phyloP scores from a whole-genome alignment of 2,888 invertebrate genomes.

The Drosophila siamana region DNA sequence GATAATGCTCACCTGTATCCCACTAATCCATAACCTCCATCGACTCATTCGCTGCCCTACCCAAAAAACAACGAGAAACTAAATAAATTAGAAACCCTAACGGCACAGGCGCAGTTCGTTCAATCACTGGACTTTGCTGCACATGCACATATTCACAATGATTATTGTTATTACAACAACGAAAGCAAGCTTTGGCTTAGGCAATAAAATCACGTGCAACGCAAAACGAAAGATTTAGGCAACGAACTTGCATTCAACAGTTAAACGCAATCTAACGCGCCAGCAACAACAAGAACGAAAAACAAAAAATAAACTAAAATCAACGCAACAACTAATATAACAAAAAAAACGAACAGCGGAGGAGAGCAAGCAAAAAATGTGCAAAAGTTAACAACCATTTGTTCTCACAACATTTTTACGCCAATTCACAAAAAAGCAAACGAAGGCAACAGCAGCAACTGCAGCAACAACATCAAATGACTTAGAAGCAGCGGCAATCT shows the following conservation, averaged over 20 bases:
- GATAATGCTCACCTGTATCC: slow-evolving; percentile 57
- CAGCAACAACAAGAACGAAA: slow-evolving; percentile 38
- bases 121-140: slow-evolving; percentile 40
- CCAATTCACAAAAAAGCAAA: slow-evolving; percentile 72
- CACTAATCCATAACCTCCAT: slow-evolving; percentile 53
- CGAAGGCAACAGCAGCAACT: slow-evolving; percentile 31
- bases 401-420: slow-evolving; percentile 82
- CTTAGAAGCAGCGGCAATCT: slow-evolving; percentile 70
- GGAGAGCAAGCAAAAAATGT: slow-evolving; percentile 66
- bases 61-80: slow-evolving; percentile 38
- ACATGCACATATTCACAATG: slow-evolving; percentile 58
- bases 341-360: slow-evolving; percentile 40
- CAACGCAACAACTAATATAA: slow-evolving; percentile 52
- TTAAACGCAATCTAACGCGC: slow-evolving; percentile 70
- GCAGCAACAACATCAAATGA: slow-evolving; percentile 58
- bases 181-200: slow-evolving; percentile 4
- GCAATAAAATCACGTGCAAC: slow-evolving; percentile 53
- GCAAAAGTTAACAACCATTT: slow-evolving; percentile 80
- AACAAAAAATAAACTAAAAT: slow-evolving; percentile 46
- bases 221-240: slow-evolving; percentile 47
- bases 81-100: slow-evolving; percentile 54
- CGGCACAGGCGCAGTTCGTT: slow-evolving; percentile 59
- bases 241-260: slow-evolving; percentile 61
- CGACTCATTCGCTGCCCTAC: slow-evolving; percentile 56
- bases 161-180: slow-evolving; percentile 53